phyloP scores from a whole-genome alignment of 1,140 invertebrate genomes.

The Luehdorfia chinensis region DNA sequence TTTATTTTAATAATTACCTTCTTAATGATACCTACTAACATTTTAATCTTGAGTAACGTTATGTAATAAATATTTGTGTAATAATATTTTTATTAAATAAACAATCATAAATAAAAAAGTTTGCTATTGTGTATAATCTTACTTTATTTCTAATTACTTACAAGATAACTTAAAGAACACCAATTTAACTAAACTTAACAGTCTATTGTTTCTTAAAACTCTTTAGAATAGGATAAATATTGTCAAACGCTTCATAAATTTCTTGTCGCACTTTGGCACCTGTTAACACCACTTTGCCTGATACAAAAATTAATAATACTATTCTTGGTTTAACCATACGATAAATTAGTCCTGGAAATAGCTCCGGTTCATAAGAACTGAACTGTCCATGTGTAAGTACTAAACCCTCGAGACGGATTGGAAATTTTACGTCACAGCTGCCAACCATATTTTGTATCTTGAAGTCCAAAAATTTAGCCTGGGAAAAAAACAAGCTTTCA shows the following conservation, averaged over 20 bases:
- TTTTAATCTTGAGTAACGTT: too few relatives aligned
- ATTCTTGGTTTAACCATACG: slow-evolving; percentile 99
- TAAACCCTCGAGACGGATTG: slow-evolving; percentile 97
- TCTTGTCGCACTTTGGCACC: slow-evolving; percentile 98
- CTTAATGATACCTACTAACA: too few relatives aligned
- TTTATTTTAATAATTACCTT: too few relatives aligned
- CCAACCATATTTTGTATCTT: slow-evolving; percentile 99
- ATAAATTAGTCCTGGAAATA: slow-evolving; percentile 99
- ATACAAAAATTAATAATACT: slow-evolving; percentile 99
- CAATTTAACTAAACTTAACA: slow-evolving; percentile 13
- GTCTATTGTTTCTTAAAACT: slow-evolving; percentile 96
- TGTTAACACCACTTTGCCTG: slow-evolving; percentile 98
- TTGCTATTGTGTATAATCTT: too few relatives aligned
- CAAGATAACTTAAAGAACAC: slow-evolving; percentile 18
- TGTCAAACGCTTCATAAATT: slow-evolving; percentile 99
- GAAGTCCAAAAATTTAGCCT: slow-evolving; percentile 99
- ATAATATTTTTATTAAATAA: too few relatives aligned
- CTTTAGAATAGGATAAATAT: slow-evolving; percentile 99
- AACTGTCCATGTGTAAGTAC: slow-evolving; percentile 98
- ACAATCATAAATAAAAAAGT: too few relatives aligned
- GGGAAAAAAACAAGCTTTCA: slow-evolving; percentile 56
- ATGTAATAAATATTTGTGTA: too few relatives aligned
- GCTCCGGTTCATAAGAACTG: slow-evolving; percentile 95
- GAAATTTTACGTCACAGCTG: slow-evolving; percentile 99
- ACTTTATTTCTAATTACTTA: too few relatives aligned